Conservation (phyloP, 2,797 vertebrate species). For the Liparis tanakae region DNA sequence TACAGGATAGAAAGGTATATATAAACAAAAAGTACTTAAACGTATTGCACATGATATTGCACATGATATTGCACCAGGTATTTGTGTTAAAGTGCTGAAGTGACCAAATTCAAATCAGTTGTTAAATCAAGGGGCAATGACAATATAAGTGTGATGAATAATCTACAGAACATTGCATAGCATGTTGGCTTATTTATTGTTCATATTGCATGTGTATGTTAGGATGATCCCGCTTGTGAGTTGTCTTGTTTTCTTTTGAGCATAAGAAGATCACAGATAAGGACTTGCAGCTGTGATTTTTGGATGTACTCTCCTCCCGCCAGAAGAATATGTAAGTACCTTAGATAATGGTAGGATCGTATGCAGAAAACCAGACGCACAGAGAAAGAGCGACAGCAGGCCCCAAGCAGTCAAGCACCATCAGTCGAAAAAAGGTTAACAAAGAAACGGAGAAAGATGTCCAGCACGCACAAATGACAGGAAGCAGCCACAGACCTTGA, state of each 20-base stretch:
- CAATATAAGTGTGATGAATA: background rate
- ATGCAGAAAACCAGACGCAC: background rate
- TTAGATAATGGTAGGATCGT: background rate
- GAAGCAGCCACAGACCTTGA: background rate
- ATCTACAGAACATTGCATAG: background rate
- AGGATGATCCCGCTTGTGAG: fast-evolving
- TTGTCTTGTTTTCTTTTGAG: background rate
- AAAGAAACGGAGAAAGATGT: background rate
- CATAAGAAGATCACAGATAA: background rate
- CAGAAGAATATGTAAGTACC: background rate
- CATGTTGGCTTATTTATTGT: background rate
- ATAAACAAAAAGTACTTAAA: too few species aligned
- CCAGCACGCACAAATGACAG: background rate
- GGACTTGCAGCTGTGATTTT: background rate
- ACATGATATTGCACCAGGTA: too few species aligned
- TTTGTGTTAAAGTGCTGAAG: too few species aligned
- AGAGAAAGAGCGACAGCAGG: background rate
- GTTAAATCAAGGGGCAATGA: too few species aligned
- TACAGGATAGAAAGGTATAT: too few species aligned
- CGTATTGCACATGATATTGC: too few species aligned
- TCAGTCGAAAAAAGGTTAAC: background rate
- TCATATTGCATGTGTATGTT: background rate
- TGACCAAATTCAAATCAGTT: too few species aligned
- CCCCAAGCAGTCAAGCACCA: background rate
- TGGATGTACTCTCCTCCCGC: background rate